These are phyloP conservation scores for Clupea harengus DNA, from an alignment of 2,113 vertebrate species.

Conservation along the genomic window DNA sequence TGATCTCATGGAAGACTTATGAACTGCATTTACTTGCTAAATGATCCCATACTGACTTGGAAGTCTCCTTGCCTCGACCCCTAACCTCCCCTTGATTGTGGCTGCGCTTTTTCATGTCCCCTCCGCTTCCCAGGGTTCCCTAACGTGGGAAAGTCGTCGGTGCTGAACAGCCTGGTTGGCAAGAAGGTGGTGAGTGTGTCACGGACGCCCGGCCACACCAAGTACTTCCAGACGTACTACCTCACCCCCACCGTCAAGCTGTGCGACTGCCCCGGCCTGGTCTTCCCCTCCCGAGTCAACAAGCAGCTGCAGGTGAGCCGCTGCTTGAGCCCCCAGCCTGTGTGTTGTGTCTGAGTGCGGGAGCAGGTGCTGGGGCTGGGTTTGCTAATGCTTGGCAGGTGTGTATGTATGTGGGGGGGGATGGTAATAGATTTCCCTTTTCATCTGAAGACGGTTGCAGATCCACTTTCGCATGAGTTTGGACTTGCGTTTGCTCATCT, in stretches of 20 bases:
- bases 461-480: neutral
- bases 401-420: conserved; percentile 1
- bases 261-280: conserved; percentile 88
- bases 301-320: conserved; percentile 78
- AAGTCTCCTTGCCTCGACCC: neutral
- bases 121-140: conserved; percentile 74
- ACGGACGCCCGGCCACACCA: conserved; percentile 89
- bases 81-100: neutral
- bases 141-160: conserved; percentile 89
- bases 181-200: conserved; percentile 90
- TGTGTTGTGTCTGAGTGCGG: neutral
- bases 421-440: too few relatives aligned
- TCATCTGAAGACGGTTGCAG: too few relatives aligned
- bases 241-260: conserved; percentile 86
- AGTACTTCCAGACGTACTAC: conserved; percentile 96
- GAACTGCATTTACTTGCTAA: too few relatives aligned
- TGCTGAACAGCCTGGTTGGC: conserved; percentile 87
- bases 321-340: neutral
- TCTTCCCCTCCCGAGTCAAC: conserved; percentile 83
- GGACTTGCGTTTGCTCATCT: neutral
- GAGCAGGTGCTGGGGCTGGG: neutral
- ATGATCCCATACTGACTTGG: neutral
- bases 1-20: too few relatives aligned
- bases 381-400: neutral
- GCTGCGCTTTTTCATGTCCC: neutral